phyloP scores from a whole-genome alignment of 2,113 vertebrate species.

The Oreocharis arfaki region DNA sequence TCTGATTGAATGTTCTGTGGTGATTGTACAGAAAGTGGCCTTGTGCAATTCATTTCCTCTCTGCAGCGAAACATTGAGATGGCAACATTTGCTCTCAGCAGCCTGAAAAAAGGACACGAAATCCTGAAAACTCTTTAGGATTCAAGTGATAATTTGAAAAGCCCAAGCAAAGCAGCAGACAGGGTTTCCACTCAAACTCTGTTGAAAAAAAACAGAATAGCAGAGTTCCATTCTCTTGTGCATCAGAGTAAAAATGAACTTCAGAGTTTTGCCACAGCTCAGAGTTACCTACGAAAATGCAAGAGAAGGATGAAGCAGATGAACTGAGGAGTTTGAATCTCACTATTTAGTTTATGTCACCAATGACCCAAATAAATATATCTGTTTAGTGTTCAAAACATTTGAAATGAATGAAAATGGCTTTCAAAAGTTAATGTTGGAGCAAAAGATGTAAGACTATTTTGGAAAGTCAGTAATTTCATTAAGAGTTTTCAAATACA shows the following conservation, averaged over 20 bases:
- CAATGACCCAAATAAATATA: neutral
- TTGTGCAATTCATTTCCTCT: neutral
- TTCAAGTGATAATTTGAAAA: slow-evolving; percentile 39
- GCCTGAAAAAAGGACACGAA: neutral
- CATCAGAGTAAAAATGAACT: neutral
- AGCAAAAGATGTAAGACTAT: neutral
- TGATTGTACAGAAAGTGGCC: slow-evolving; percentile 10
- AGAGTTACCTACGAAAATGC: neutral
- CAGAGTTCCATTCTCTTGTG: neutral
- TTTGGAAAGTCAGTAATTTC: neutral
- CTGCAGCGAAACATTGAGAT: neutral
- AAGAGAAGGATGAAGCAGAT: neutral
- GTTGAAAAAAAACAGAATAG: neutral
- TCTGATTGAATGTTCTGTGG: slow-evolving; percentile 1
- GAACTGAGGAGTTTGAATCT: neutral
- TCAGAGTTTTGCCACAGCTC: neutral
- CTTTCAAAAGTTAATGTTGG: neutral
- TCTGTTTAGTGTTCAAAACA: neutral
- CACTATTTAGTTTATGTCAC: neutral
- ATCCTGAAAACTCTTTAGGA: slow-evolving; percentile 6
- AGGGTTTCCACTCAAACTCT: neutral
- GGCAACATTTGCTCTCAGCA: neutral
- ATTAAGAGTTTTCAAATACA: neutral
- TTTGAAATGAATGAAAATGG: neutral
- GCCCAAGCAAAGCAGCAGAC: neutral